Evolutionary conservation across 2,888 invertebrate genomes (phyloP).

Genomic region (Hypomecis atomaria): DNA sequence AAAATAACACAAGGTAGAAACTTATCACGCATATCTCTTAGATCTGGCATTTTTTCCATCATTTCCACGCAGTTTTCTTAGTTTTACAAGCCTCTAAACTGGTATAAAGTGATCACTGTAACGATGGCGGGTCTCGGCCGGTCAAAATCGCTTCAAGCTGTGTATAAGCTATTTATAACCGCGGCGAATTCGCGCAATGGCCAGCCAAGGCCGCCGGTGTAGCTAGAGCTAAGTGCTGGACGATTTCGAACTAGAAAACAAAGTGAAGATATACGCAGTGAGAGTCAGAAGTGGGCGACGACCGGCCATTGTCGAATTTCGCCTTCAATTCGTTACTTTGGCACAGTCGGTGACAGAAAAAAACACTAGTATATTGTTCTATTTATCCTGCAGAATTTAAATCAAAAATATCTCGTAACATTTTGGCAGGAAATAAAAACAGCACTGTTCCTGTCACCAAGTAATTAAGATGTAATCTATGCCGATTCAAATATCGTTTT

Average conservation of each 20-base stretch:
- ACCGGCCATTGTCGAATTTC: constrained; percentile 38
- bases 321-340: constrained; percentile 55
- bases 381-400: neutral
- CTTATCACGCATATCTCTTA: too few species aligned
- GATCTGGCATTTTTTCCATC: too few species aligned
- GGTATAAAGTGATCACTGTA: neutral
- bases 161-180: constrained; percentile 52
- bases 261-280: constrained; percentile 24
- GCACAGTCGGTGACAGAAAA: constrained; percentile 67
- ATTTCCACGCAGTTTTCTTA: too few species aligned
- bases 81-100: neutral
- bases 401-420: neutral
- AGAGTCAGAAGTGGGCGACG: constrained; percentile 19
- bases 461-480: constrained; percentile 12
- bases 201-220: constrained; percentile 31
- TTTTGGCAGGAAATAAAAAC: neutral
- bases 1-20: too few species aligned
- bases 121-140: constrained; percentile 12
- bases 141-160: constrained; percentile 46
- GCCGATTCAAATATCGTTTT: neutral
- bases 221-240: constrained; percentile 29
- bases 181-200: constrained; percentile 15
- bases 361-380: constrained; percentile 7
- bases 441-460: constrained; percentile 28
- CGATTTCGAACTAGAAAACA: constrained; percentile 20